A percentile compares a stretch with the other conserved stretches of the same genome.
Conservation (phyloP, 1,140 invertebrate species). For the Palaemon carinicauda region DNA sequence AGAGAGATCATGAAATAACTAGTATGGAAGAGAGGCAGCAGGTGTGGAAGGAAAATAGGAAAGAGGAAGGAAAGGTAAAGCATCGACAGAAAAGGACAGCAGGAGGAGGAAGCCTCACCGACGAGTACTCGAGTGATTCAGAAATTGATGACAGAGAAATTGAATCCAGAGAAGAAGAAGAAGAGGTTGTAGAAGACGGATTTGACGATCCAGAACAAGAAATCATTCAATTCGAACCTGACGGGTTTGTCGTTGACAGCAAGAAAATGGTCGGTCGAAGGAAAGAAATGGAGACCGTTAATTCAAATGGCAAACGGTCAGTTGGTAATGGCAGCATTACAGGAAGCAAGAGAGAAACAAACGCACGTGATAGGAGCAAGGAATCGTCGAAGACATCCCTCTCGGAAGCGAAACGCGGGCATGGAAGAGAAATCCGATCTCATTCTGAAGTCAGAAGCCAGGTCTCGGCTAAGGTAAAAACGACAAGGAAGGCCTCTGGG, state of each 20-base stretch:
- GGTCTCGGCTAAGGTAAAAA: no score
- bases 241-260: conserved; percentile 22
- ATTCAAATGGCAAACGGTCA: background rate
- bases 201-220: background rate
- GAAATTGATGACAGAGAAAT: no score
- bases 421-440: no score
- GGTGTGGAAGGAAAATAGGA: background rate
- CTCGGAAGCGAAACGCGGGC: no score
- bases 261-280: background rate
- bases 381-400: no score
- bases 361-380: no score
- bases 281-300: background rate
- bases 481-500: no score
- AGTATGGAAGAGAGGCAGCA: background rate
- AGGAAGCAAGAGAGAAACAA: background rate
- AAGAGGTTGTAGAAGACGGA: no score
- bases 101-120: background rate
- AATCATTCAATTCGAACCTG: background rate
- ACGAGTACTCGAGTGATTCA: no score
- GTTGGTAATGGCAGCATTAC: no score
- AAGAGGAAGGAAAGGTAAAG: background rate
- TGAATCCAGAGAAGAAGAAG: no score
- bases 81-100: background rate
- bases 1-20: conserved; percentile 27
- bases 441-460: no score